phyloP scores from a whole-genome alignment of 1,140 invertebrate species.

The Globodera rostochiensis region DNA sequence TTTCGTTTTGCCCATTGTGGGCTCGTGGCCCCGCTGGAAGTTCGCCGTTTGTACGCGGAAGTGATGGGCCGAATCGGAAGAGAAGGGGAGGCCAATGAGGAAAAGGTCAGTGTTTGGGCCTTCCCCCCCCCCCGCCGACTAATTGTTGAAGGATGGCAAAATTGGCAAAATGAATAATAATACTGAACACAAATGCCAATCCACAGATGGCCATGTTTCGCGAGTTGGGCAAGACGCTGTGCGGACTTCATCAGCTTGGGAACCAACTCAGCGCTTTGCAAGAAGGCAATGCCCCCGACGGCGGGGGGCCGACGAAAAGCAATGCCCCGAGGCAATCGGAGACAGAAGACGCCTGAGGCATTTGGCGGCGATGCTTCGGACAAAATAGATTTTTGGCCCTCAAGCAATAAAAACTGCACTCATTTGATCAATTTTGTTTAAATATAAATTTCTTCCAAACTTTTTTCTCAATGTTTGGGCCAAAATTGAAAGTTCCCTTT shows the following conservation, averaged over 20 bases:
- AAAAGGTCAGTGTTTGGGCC: neutral
- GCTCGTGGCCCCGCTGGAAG: conserved; percentile 45
- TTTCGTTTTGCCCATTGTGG: conserved; percentile 33
- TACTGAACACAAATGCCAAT: neutral
- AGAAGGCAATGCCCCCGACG: neutral
- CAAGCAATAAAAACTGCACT: no score
- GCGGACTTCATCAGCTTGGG: neutral
- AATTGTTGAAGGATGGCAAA: neutral
- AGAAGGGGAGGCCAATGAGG: conserved; percentile 14
- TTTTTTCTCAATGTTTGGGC: no score
- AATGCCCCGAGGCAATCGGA: neutral
- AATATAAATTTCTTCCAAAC: no score
- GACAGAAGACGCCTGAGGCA: neutral
- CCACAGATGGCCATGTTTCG: conserved; percentile 70
- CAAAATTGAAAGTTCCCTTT: no score
- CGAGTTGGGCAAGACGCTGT: conserved; percentile 20
- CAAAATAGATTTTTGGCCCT: no score
- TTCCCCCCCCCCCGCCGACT: neutral
- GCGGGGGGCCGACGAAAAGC: neutral
- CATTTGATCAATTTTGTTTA: no score
- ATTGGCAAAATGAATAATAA: neutral
- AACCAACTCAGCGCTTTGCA: neutral
- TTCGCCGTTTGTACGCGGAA: conserved; percentile 44
- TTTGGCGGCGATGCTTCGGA: no score
- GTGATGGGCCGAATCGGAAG: conserved; percentile 22